These are phyloP conservation scores for Cryptoprocta ferox DNA, from an alignment of 2,797 vertebrate genomes.

Conservation along the genomic window DNA sequence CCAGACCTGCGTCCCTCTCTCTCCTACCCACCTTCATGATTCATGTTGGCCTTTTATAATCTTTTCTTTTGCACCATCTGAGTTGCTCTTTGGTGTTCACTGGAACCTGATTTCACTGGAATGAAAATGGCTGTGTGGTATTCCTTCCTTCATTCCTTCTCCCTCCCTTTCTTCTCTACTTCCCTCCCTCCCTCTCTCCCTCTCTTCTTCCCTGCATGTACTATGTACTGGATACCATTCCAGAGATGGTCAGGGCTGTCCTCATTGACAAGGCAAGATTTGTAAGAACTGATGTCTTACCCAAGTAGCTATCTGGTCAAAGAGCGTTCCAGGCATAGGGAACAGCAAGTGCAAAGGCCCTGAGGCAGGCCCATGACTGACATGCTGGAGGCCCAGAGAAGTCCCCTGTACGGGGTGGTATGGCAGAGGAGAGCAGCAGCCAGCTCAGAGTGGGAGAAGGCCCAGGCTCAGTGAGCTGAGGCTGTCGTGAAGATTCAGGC, in stretches of 20 bases:
- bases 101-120: neutral
- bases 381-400: neutral
- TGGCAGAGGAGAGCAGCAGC: neutral
- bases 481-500: neutral
- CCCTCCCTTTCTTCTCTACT: neutral
- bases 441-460: neutral
- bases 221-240: neutral
- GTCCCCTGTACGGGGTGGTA: no score
- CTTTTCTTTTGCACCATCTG: neutral
- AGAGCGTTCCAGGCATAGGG: neutral
- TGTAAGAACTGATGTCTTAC: neutral
- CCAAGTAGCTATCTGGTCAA: neutral
- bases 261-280: neutral
- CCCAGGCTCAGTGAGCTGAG: no score
- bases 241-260: no score
- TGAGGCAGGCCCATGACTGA: no score
- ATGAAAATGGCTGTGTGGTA: neutral
- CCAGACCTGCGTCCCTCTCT: no score
- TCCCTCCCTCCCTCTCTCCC: no score
- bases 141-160: neutral
- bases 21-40: accelerated
- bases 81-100: neutral
- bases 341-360: neutral
- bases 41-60: neutral
- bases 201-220: neutral